A percentile compares a stretch with the other conserved stretches of the same genome.
Evolutionary conservation across 2,888 invertebrate genomes (phyloP).

Genomic region (Urechis unicinctus): DNA sequence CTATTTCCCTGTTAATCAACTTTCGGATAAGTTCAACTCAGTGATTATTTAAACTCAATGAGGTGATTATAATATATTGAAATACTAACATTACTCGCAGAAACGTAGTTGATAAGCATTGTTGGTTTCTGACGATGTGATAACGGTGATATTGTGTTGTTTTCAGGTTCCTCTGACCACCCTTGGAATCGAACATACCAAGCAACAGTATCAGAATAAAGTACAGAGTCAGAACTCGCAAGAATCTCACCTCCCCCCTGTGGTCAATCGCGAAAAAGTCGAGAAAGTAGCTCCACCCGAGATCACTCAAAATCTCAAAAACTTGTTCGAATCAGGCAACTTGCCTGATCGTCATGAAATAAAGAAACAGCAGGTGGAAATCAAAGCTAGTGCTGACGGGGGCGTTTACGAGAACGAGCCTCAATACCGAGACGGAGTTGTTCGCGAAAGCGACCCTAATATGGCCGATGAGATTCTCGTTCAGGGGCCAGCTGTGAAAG

Average conservation of each 20-base stretch:
- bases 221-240: conserved; percentile 1
- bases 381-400: conserved; percentile 5
- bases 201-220: conserved; percentile 2
- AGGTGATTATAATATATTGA: too few relatives aligned
- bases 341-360: conserved; percentile 16
- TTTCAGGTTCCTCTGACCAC: conserved; percentile 3
- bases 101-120: too few relatives aligned
- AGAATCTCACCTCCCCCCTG: neutral
- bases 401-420: conserved; percentile 24
- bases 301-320: conserved; percentile 19
- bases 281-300: conserved; percentile 24
- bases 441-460: conserved; percentile 7
- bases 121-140: neutral
- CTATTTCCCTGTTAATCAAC: too few relatives aligned
- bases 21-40: too few relatives aligned
- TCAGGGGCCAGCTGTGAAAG: conserved; percentile 1
- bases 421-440: conserved; percentile 11
- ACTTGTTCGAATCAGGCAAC: conserved; percentile 21
- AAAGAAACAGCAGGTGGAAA: conserved; percentile 8
- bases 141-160: neutral
- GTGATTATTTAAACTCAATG: too few relatives aligned
- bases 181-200: conserved; percentile 6
- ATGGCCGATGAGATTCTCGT: conserved; percentile 1
- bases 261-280: conserved; percentile 18
- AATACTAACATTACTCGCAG: too few relatives aligned